Conservation (phyloP, 2,797 vertebrate genomes). For the Ammospiza maritima region DNA sequence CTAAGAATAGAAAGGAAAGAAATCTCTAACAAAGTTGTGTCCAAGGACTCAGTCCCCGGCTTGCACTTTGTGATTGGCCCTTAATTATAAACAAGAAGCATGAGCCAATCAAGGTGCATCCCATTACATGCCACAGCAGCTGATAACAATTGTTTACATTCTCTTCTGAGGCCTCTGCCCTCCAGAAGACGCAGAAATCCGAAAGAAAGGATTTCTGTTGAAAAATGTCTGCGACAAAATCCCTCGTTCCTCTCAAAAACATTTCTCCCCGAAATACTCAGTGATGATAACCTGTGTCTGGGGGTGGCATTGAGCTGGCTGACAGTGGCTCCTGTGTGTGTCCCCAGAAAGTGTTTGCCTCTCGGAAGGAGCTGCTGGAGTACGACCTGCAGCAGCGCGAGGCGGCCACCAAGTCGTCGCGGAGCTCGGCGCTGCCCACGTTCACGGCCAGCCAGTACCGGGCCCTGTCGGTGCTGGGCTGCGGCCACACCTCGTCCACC, state of each 20-base stretch:
- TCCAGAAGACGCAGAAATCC: too few species aligned
- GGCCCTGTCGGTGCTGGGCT: conserved; percentile 93
- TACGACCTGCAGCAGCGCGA: conserved; percentile 97
- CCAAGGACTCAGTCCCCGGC: too few species aligned
- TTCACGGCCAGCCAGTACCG: conserved; percentile 98
- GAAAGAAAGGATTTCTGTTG: too few species aligned
- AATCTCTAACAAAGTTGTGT: too few species aligned
- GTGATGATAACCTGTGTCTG: neutral
- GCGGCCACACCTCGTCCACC: conserved; percentile 95
- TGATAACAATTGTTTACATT: too few species aligned
- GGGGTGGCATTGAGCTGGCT: neutral
- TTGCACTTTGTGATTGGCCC: too few species aligned
- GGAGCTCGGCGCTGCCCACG: conserved; percentile 89
- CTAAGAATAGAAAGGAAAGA: too few species aligned
- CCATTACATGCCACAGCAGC: too few species aligned
- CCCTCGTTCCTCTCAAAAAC: neutral
- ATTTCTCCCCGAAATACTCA: accelerated
- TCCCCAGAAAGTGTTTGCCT: conserved; percentile 96
- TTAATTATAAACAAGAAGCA: too few species aligned
- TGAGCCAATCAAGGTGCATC: too few species aligned
- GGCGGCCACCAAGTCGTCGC: conserved; percentile 93
- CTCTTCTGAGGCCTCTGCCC: too few species aligned
- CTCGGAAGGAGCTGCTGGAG: conserved; percentile 95
- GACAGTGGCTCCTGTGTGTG: neutral
- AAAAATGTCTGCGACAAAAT: too few species aligned